Evolutionary conservation across 2,888 invertebrate species (phyloP).

Genomic region (Drosophila leonis): DNA sequence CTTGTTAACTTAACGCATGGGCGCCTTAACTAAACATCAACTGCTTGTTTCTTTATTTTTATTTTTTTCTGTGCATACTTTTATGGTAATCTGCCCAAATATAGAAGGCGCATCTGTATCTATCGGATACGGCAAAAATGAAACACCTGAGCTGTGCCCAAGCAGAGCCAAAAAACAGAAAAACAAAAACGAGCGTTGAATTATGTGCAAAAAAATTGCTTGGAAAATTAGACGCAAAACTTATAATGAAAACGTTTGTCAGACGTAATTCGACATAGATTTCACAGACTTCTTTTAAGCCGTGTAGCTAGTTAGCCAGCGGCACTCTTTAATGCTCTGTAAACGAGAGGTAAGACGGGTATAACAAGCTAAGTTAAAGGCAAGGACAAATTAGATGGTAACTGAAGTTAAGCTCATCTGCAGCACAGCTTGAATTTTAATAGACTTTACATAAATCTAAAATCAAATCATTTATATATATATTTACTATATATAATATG

Average conservation of each 20-base stretch:
- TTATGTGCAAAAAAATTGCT: constrained; percentile 56
- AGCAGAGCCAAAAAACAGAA: constrained; percentile 38
- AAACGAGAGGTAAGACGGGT: not conserved
- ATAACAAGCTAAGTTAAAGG: not conserved
- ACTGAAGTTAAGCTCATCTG: not conserved
- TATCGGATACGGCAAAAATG: constrained; percentile 11
- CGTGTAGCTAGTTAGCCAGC: constrained; percentile 4
- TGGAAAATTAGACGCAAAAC: constrained; percentile 47
- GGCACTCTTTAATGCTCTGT: constrained; percentile 31
- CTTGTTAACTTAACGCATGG: constrained; percentile 56
- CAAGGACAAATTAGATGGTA: not conserved
- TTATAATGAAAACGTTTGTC: constrained; percentile 73
- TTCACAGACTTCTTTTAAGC: constrained; percentile 48
- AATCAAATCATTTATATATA: no score
- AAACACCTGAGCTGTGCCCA: constrained; percentile 42
- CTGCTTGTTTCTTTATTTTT: constrained; percentile 10
- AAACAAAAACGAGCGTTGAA: constrained; percentile 42
- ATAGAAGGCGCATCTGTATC: constrained; percentile 52
- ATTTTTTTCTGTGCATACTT: constrained; percentile 11
- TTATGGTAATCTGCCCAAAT: constrained; percentile 72
- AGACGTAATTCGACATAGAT: constrained; percentile 67
- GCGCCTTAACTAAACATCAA: constrained; percentile 53
- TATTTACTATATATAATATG: no score
- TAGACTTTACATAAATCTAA: not conserved
- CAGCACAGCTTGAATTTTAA: not conserved